Evolutionary conservation across 1,140 invertebrate species (phyloP), one percentile per base, ranked within the genome.

Genomic region (Drosophila mayri): DNA sequence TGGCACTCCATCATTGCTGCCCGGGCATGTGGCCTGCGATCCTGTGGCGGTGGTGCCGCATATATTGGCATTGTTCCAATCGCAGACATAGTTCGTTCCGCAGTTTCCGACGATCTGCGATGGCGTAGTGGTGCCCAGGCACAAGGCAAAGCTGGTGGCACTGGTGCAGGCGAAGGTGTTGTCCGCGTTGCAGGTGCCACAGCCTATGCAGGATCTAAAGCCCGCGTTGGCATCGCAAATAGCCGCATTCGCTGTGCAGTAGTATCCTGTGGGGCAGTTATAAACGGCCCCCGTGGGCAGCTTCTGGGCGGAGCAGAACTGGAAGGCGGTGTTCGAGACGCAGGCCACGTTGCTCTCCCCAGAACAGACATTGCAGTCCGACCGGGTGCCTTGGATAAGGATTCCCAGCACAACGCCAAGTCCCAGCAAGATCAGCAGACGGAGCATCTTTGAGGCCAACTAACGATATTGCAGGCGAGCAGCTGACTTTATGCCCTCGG

Each of bases 331-430:
- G 10, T 66, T 55, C 10, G 81, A 85, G 22, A 80, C 43, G 35
- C 81, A 85, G 46, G 77, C 77, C 16, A 81, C 58, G 9, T 47
- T 57, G 0, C 44, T 43, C 0, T 1, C 18, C 5, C 30, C 20
- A 7, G 78, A 25, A 43, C 79, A 81, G 14, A 66, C 61, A 44
- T 78, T 82, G 52, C 79, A 81, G 4, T 78, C 73, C 20, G 66
- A 58, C 16, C n/a, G 66, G 20, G n/a, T 40, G 11, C 46, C 59
- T 0, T 62, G 73, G 20, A 72, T 50, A 7, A 30, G 20, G 11
- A 71, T 40, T 0, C 28, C 66, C 37, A 72, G 20, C 11, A 41
- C 16, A 40, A 73, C 44, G 30, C 25, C 55, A n/a, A 54, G 12
- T 18, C 16, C 38, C 37, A 82, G 50, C 22, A 58, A 44, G 32